Evolutionary conservation across 2,888 invertebrate genomes (phyloP), one percentile per base, ranked within the genome.

Genomic region (Cactoblastis cactorum): DNA sequence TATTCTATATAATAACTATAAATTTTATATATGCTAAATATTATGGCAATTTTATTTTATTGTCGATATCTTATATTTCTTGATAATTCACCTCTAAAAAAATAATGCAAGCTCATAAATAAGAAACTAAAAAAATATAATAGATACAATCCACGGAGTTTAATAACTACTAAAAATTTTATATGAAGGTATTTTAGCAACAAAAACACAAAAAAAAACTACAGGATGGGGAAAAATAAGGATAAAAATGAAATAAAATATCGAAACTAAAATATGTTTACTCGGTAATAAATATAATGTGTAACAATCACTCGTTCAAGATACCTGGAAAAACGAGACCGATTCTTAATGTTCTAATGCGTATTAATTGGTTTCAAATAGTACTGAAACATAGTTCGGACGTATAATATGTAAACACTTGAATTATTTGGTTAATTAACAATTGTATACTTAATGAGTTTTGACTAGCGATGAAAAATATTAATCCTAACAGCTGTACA

Each of bases 221-320:
- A n/a, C n/a, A 28, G 28, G 28, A 8, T 8, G 46, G 51, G 11
- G 32, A 37, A 54, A 28, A 19, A 24, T 46, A 43, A 47, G 54
- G 45, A 51, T 57, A 59, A 58, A 43, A 62, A 63, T 66, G 65
- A 71, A 77, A 80, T 72, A 65, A 67, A 69, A 68, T 67, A 69
- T 62, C 55, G 56, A 57, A 57, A 63, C 56, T 64, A 62, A 67
- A 79, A 82, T 74, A 65, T 59, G 63, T 83, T 84, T 83, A 83
- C 82, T 86, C 69, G 69, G 53, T 70, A 80, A 78, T 78, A 79
- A 80, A 80, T 76, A 37, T 76, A 37, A 37, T 74, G 65, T 66
- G 59, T 71, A 71, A 75, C 70, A 73, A 67, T 62, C 62, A 48
- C 34, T 41, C 14, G 15, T 28, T 43, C 11, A 14, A 14, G 43